Percentiles rank a stretch among this genome's conserved stretches.
Conservation (phyloP, 2,797 vertebrate species). For the Sebastes aleutianus region DNA sequence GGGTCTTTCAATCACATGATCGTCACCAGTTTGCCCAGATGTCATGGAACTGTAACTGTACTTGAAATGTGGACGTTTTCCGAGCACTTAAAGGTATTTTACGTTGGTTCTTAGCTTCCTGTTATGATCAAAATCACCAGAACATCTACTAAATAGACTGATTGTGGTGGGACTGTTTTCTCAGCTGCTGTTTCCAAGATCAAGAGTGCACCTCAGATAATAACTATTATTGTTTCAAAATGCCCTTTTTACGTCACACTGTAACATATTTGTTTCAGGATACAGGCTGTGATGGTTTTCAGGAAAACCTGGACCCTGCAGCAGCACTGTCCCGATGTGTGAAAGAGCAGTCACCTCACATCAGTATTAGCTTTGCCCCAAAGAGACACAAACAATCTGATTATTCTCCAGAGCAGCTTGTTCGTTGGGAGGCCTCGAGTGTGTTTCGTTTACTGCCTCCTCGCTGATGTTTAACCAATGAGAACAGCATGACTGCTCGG, state of each 20-base stretch:
- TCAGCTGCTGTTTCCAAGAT: no score
- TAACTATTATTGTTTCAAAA: no score
- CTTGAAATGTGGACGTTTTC: no score
- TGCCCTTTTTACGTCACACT: no score
- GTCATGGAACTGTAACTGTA: background rate
- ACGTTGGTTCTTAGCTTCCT: no score
- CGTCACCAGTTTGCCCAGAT: background rate
- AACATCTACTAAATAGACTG: no score
- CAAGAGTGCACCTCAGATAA: no score
- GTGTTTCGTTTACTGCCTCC: background rate
- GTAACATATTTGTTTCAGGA: background rate
- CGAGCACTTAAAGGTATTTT: no score
- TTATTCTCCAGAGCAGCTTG: slow-evolving; percentile 36
- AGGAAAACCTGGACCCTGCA: background rate
- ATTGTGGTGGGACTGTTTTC: no score
- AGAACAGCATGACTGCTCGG: slow-evolving; percentile 40
- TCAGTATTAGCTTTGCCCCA: background rate
- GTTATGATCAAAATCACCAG: no score
- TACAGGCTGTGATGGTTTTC: background rate
- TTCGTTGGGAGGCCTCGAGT: background rate
- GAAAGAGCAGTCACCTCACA: slow-evolving; percentile 36
- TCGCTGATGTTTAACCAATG: slow-evolving; percentile 44
- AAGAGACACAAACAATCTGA: slow-evolving; percentile 22
- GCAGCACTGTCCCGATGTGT: background rate
- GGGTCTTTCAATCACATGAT: background rate